Evolutionary conservation across 2,797 vertebrate species (phyloP), one percentile per base, ranked within the genome.

Genomic region (Anguilla obscura): DNA sequence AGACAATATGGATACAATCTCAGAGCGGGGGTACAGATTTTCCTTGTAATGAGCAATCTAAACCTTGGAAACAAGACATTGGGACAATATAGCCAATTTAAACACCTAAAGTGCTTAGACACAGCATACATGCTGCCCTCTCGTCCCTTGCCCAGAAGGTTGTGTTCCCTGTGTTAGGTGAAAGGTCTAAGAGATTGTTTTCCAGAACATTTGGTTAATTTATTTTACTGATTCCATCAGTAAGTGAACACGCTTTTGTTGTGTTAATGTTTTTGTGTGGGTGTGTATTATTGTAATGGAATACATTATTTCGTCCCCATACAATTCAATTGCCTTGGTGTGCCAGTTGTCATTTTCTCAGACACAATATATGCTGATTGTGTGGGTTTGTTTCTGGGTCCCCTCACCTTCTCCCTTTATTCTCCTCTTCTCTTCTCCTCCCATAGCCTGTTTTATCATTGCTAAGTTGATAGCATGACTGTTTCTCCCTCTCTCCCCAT

Each of bases 281-380:
- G 74, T 79, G 74, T 45, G 74, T 82, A 45, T 82, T 6, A 36
- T 79, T 82, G 45, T 82, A n/a, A 48, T 50, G 79, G 21, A 79
- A 82, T 82, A 5, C 45, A 82, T 40, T 82, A 82, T 24, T 82
- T 82, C n/a, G 21, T 33, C 50, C 40, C 36, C 33, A 56, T 74
- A 54, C 50, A 48, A 48, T 82, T 21, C 21, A 48, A 82, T 50
- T 16, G 36, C 16, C 40, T 2, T 48, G 79, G 79, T 30, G n/a
- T 50, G 36, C 74, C 6, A 1, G 36, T 79, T 40, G 21, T 24
- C 8, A 24, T 12, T 45, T 80, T 8, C 16, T 7, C 16, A 45
- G 18, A 74, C 30, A 12, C 69, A 21, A 36, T 79, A 36, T 7
- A 12, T 33, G 30, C 9, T 10, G 30, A 33, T 36, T 33, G n/a